Evolutionary conservation across 2,888 invertebrate species (phyloP).

Genomic region (Drosophila putrida): DNA sequence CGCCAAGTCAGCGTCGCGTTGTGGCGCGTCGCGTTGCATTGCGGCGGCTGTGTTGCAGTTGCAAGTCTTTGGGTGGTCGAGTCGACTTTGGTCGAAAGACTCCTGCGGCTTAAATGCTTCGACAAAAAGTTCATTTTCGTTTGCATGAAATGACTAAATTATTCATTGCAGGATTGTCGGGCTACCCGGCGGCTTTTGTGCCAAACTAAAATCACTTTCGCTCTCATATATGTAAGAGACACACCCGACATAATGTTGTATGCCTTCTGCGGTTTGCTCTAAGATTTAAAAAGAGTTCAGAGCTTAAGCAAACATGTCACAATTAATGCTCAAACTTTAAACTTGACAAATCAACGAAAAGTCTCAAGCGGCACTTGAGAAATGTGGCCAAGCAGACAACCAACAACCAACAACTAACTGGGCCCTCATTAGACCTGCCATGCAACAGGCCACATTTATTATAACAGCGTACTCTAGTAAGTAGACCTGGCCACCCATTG

Average conservation of each 20-base stretch:
- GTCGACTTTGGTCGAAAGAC: constrained; percentile 40
- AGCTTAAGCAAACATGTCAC: constrained; percentile 69
- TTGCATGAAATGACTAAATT: constrained; percentile 76
- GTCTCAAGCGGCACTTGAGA: constrained; percentile 23
- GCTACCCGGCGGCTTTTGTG: constrained; percentile 32
- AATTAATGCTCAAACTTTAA: constrained; percentile 60
- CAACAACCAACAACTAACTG: constrained; percentile 19
- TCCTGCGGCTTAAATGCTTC: constrained; percentile 77
- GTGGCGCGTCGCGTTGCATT: constrained; percentile 3
- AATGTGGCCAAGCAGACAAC: constrained; percentile 32
- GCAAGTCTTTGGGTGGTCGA: constrained; percentile 67
- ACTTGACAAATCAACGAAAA: constrained; percentile 61
- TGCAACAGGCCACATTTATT: constrained; percentile 27
- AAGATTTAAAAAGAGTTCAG: constrained; percentile 38
- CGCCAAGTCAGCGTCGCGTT: constrained; percentile 67
- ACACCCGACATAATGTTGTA: constrained; percentile 38
- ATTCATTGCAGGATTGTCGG: constrained; percentile 77
- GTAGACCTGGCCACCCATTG: constrained; percentile 43
- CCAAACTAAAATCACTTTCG: constrained; percentile 71
- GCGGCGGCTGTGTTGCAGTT: constrained; percentile 10
- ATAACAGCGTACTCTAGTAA: constrained; percentile 35
- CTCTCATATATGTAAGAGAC: constrained; percentile 50
- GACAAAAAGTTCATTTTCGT: constrained; percentile 64
- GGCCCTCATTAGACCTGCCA: constrained; percentile 50
- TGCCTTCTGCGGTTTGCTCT: constrained; percentile 7